Evolutionary conservation across 2,797 vertebrate species (phyloP).

Genomic region (Smutsia temminckii): DNA sequence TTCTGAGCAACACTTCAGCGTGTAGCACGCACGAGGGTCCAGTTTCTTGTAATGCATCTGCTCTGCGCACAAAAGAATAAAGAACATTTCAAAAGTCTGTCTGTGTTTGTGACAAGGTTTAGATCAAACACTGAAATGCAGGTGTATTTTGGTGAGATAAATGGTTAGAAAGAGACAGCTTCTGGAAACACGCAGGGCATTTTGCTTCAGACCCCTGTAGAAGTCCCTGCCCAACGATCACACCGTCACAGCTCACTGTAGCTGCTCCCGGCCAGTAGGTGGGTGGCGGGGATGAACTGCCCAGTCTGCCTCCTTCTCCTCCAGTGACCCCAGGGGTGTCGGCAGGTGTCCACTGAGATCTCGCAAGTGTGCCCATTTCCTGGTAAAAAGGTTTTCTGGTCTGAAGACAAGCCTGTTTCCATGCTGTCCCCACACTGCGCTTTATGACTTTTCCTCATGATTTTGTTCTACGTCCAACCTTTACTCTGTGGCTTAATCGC

Average conservation of each 20-base stretch:
- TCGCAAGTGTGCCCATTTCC: not conserved
- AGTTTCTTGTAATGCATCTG: not conserved
- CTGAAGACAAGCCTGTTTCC: not conserved
- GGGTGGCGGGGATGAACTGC: fast-evolving
- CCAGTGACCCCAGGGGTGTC: not conserved
- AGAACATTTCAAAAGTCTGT: not conserved
- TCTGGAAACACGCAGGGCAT: not conserved
- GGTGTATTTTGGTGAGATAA: not conserved
- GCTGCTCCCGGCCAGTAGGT: not conserved
- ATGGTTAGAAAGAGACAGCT: not conserved
- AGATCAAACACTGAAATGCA: not conserved
- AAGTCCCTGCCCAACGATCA: not conserved
- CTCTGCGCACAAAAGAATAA: not conserved
- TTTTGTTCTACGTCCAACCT: not conserved
- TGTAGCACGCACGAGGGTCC: not conserved
- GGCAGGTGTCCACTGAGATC: not conserved
- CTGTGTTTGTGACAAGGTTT: not conserved
- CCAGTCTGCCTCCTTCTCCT: not conserved
- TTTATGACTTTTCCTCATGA: not conserved
- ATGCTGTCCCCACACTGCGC: not conserved
- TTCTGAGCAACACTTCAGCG: not conserved
- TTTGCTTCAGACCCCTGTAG: not conserved
- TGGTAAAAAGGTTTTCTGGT: not conserved
- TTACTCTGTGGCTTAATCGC: not conserved
- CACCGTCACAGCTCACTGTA: not conserved